Base-by-base conservation (phyloP, 2,797 vertebrate genomes). In the Scolopax bukidnonensis region DNA sequence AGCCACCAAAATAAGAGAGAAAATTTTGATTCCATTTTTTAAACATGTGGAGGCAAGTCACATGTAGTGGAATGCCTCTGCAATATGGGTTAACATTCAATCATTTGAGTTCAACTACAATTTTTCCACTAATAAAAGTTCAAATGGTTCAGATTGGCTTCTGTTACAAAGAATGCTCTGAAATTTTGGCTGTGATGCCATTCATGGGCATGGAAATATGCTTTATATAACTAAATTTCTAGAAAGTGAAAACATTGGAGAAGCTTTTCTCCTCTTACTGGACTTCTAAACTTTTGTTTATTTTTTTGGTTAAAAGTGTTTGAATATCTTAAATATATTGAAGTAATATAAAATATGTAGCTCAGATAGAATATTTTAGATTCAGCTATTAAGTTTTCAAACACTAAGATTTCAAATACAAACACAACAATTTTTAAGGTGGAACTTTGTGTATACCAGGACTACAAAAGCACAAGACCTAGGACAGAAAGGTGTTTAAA, bases 121-220 rank as follows among this genome's bases (percentile, higher is more conserved):
- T 63, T 84, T 96, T 97, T 96, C 87, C 91, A 94, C 69, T 96
- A 93, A 81, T 91, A 91, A 92, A 95, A 61, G 45, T 64, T 94
- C 38, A 65, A 80, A 91, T 87, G 20, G 4, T 74, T 90, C 86
- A 79, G 27, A 51, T 70, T 93, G 87, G 51, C 30, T 93, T 91
- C 95, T 94, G 27, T 38, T 96, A 74, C 50, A 91, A 84, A 30
- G 24, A 91, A 79, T 65, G 50, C 4, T 43, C 57, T 91, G 74
- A 54, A 86, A 47, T 83, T 20, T 73, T 94, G 87, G 53, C 56
- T 63, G 45, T 38, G 50, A 48, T 83, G 77, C 51, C 10, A 68
- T 78, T 91, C 1, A 2, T 68, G 53, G 61, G 15, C 61, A 73
- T 50, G 45, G 61, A 90, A 94, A 89, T 84, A 74, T 43, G 54